Evolutionary conservation across 2,888 invertebrate genomes (phyloP).

Genomic region (Julus scandinavius): DNA sequence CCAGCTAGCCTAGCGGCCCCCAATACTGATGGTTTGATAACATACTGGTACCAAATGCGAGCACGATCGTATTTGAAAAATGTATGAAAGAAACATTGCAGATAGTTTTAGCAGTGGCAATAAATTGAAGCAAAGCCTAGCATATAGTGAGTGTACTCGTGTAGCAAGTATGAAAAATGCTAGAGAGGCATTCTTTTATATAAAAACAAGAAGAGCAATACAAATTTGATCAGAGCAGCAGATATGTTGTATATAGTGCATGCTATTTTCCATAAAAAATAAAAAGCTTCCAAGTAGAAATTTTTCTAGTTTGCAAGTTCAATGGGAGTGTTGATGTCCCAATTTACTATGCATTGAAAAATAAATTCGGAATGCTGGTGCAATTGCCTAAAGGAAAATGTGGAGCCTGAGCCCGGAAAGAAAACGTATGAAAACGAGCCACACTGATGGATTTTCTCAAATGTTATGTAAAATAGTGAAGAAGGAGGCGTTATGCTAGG

Average conservation of each 20-base stretch:
- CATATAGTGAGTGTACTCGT: not conserved
- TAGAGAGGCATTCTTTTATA: not conserved
- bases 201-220: not conserved
- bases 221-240: not conserved
- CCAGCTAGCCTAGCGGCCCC: not conserved
- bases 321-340: constrained; percentile 29
- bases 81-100: not conserved
- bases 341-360: constrained; percentile 32
- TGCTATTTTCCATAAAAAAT: constrained; percentile 34
- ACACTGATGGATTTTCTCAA: not conserved
- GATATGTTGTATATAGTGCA: not conserved
- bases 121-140: not conserved
- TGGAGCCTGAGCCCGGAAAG: not conserved
- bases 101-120: not conserved
- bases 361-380: not conserved
- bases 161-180: not conserved
- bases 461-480: constrained; percentile 15
- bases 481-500: not conserved
- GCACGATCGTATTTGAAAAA: not conserved
- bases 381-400: not conserved
- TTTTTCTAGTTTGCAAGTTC: constrained; percentile 23
- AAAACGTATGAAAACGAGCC: not conserved
- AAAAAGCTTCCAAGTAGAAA: constrained; percentile 6
- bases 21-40: not conserved
- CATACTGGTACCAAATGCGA: not conserved